A percentile compares a stretch with the other conserved stretches of the same genome.
These are phyloP conservation scores for Phainopepla nitens DNA, from an alignment of 2,113 vertebrate species.

Conservation along the genomic window DNA sequence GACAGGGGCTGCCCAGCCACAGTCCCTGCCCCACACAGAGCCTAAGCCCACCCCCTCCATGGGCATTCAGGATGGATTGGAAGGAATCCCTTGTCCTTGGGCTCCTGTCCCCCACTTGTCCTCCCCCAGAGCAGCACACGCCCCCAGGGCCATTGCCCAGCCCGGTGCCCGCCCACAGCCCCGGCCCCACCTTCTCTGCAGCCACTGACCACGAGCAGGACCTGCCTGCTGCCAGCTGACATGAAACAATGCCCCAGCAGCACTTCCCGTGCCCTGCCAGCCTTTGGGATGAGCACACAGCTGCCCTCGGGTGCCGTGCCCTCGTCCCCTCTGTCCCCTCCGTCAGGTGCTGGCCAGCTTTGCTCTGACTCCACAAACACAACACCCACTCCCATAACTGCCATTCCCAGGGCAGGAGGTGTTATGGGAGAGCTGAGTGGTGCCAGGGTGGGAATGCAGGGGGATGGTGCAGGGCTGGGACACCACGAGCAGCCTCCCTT, in stretches of 20 bases:
- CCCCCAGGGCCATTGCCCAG: background rate
- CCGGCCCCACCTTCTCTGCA: accelerated
- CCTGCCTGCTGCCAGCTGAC: background rate
- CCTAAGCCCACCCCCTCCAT: background rate
- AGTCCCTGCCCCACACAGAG: accelerated
- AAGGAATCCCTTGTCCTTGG: background rate
- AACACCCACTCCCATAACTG: accelerated
- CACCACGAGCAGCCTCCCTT: accelerated
- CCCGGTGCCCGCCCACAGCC: accelerated
- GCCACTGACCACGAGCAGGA: background rate
- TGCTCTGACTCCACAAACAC: background rate
- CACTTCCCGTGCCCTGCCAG: accelerated
- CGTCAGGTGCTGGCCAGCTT: background rate
- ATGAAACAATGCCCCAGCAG: background rate
- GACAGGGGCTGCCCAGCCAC: background rate
- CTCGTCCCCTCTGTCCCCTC: background rate
- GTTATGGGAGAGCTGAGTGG: background rate
- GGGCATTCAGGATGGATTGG: background rate
- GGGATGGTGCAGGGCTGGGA: background rate
- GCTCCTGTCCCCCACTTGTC: background rate
- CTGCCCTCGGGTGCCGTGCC: background rate
- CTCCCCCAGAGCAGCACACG: background rate
- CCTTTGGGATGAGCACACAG: background rate
- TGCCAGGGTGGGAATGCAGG: background rate
- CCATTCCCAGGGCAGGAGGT: background rate